phyloP scores from a whole-genome alignment of 2,113 vertebrate species.

The Archocentrus centrarchus region DNA sequence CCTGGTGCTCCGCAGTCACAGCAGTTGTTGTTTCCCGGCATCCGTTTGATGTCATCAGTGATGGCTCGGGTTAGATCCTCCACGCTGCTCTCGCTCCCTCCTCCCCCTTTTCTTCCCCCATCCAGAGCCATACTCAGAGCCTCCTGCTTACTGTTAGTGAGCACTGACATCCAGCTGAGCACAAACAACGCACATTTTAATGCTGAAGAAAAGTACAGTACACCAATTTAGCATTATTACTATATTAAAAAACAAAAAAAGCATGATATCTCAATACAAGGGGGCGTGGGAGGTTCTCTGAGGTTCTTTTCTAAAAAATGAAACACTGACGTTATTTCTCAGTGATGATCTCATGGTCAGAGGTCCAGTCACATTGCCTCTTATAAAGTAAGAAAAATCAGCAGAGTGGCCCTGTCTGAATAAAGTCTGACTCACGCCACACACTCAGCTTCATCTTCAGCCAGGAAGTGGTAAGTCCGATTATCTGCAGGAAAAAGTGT shows the following conservation, averaged over 20 bases:
- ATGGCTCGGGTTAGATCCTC: constrained; percentile 73
- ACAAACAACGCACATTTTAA: background rate
- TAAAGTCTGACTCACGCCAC: constrained; percentile 66
- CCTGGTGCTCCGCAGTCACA: constrained; percentile 73
- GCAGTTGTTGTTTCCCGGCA: constrained; percentile 72
- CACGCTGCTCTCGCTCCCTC: constrained; percentile 56
- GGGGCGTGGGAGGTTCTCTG: no score
- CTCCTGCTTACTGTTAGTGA: constrained; percentile 76
- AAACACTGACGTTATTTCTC: no score
- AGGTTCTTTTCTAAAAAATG: no score
- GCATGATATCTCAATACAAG: background rate
- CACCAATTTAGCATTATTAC: background rate
- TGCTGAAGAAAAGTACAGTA: background rate
- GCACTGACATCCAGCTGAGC: constrained; percentile 73
- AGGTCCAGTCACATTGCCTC: no score
- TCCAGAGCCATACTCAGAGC: constrained; percentile 68
- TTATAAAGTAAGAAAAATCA: background rate
- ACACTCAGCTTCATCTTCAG: constrained; percentile 72
- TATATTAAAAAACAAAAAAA: background rate
- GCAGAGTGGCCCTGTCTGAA: background rate
- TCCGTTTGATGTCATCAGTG: constrained; percentile 65
- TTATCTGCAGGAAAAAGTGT: constrained; percentile 57
- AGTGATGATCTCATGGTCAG: no score
- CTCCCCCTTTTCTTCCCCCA: constrained; percentile 24
- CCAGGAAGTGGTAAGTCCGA: constrained; percentile 74